Base-by-base conservation (phyloP, 64 coral and sea anemone species). In the Anthopleura sola region DNA sequence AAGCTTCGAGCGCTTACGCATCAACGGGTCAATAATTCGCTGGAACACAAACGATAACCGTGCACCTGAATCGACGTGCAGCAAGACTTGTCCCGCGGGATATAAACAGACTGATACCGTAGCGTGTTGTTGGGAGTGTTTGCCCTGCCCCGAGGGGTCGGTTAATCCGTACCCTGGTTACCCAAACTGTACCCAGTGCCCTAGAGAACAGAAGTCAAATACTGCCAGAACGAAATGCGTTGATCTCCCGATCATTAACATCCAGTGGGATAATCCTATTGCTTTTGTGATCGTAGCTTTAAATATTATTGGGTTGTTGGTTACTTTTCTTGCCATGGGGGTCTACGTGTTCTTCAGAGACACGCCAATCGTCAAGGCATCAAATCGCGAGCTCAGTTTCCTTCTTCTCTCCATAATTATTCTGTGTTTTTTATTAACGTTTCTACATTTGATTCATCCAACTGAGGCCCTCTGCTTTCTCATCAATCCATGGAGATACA, bases 101-200 rank as follows among this genome's bases (percentile, higher is more conserved):
- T 84, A 48, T 5, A 28, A 44, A 36, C 90, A 91, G 20, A 81
- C 90, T 10, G 64, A 50, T n/a, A 80, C 84, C 17, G 54, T 86
- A 55, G 56, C 84, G 29, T 91, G 90, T n/a, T 91, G 84, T 71
- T 91, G 90, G 84, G 90, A 86, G 39, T 91, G 89, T 47, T 50
- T 78, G 17, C 12, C 15, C 3, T 91, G 89, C 28, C 89, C 82
- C 6, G 55, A 39, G 23, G 89, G 89, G 15, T 85, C 71, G 0
- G 55, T 91, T 5, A 90, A 84, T 31, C 68, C 39, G 20, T 36
- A 31, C 32, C n/a, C 68, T 1, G 88, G 81, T 7, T 14, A 71
- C 66, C 31, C 66, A 2, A 71, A 71, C 24, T 91, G 89, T 31
- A 79, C 68, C 6, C 75, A 86, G 78, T 91, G 89, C 23, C 49